Evolutionary conservation across 1,140 invertebrate genomes (phyloP), one percentile per base, ranked within the genome.

Genomic region (Bicyclus anynana): DNA sequence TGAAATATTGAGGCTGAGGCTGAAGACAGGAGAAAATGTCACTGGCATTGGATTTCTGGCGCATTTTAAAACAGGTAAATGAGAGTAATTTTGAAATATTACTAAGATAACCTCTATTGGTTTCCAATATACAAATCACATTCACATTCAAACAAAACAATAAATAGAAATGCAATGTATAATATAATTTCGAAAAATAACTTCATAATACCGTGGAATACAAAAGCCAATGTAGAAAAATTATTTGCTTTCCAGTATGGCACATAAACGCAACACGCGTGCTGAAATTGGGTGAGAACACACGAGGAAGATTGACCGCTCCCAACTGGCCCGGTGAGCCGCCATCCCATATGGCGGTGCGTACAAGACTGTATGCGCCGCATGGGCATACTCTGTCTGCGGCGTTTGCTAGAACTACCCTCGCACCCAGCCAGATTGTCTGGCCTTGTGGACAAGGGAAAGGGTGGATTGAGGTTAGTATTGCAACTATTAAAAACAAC

Each of bases 41-140:
- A 78, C 74, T 1, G 92, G 92, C 5, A 79, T 74, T 38, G 93
- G 93, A 12, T 94, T 92, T 67, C 77, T 86, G 14, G 92, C 92
- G 0, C 73, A 87, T 52, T 94, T 92, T 73, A 91, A 90, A 79
- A 91, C 90, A 47, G 89, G 91, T 92, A 70, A 33, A 33, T 50
- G 21, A 2, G n/a, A n/a, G n/a, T n/a, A n/a, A n/a, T n/a, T n/a
- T n/a, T n/a, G n/a, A n/a, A n/a, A n/a, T n/a, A n/a, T n/a, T n/a
- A n/a, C n/a, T n/a, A n/a, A n/a, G n/a, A n/a, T n/a, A n/a, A n/a
- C n/a, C n/a, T n/a, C n/a, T n/a, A n/a, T n/a, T n/a, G n/a, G n/a
- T n/a, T n/a, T n/a, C n/a, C n/a, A n/a, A n/a, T n/a, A n/a, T n/a
- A n/a, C n/a, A n/a, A n/a, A n/a, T n/a, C n/a, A n/a, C n/a, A n/a